Conservation (phyloP, 2,797 vertebrate species). For the Eulemur albifrons region DNA sequence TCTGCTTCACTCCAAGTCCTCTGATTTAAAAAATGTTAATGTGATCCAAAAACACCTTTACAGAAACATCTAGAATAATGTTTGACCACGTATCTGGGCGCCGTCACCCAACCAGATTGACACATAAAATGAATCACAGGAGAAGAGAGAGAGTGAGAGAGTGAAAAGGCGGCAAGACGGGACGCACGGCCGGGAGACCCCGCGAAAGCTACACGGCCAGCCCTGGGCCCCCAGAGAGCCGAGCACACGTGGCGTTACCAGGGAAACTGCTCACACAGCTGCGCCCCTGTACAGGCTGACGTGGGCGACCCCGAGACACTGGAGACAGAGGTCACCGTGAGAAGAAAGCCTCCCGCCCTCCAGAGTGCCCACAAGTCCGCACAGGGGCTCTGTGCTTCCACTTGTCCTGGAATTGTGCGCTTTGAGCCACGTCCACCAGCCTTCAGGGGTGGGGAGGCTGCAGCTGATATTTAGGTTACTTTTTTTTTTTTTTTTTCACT, state of each 20-base stretch:
- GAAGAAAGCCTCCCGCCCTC: rapidly evolving
- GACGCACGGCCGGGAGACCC: rapidly evolving
- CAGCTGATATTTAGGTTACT: rapidly evolving
- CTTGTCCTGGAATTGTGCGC: rapidly evolving
- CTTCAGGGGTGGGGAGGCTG: rapidly evolving
- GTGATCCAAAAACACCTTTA: not conserved
- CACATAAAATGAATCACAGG: not conserved
- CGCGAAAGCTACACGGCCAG: not conserved
- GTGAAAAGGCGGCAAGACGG: not conserved
- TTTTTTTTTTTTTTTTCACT: no score
- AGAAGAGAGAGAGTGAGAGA: not conserved
- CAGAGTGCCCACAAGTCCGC: rapidly evolving
- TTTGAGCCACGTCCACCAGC: no score
- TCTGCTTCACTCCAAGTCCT: not conserved
- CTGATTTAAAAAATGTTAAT: not conserved
- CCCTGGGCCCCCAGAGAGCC: not conserved
- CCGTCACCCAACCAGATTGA: not conserved
- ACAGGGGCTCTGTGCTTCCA: rapidly evolving
- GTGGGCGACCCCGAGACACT: no score
- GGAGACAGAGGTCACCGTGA: not conserved
- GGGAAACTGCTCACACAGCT: not conserved
- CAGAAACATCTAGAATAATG: not conserved
- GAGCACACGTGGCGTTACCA: rapidly evolving
- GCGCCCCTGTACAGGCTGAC: not conserved
- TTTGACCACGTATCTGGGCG: not conserved